Evolutionary conservation across 2,797 vertebrate species (phyloP).

Genomic region (Threskiornis aethiopicus): DNA sequence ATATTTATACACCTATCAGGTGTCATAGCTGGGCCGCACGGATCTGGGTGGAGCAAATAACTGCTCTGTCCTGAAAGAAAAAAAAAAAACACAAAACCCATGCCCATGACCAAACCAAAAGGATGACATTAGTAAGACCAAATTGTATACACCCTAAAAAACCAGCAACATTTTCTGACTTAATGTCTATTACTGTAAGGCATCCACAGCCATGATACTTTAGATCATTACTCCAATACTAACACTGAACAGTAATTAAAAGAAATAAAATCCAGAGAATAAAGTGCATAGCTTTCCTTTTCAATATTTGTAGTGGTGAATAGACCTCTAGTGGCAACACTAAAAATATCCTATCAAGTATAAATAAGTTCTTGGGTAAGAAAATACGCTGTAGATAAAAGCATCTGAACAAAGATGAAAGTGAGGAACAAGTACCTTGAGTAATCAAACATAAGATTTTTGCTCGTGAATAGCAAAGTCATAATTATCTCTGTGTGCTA

Average conservation of each 20-base stretch:
- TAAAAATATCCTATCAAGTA: slow-evolving; percentile 35
- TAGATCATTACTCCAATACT: background rate
- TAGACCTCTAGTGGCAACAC: slow-evolving; percentile 74
- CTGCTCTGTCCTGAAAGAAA: background rate
- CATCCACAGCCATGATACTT: background rate
- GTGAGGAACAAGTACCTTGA: background rate
- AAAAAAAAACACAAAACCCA: background rate
- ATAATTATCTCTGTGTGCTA: background rate
- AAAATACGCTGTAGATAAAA: background rate
- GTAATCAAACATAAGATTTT: background rate
- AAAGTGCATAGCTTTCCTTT: background rate
- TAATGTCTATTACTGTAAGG: background rate
- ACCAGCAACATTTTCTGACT: background rate
- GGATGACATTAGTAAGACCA: background rate
- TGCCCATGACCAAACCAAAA: background rate
- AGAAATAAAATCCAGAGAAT: background rate
- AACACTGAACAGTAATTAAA: background rate
- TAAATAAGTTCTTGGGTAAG: background rate
- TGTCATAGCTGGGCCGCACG: accelerated
- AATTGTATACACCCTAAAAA: background rate
- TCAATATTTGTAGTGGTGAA: slow-evolving; percentile 62
- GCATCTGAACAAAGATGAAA: background rate
- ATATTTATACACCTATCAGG: background rate
- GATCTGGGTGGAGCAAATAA: background rate
- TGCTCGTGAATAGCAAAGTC: background rate